Evolutionary conservation across 2,113 vertebrate species (phyloP).

Genomic region (Deroptyus accipitrinus): DNA sequence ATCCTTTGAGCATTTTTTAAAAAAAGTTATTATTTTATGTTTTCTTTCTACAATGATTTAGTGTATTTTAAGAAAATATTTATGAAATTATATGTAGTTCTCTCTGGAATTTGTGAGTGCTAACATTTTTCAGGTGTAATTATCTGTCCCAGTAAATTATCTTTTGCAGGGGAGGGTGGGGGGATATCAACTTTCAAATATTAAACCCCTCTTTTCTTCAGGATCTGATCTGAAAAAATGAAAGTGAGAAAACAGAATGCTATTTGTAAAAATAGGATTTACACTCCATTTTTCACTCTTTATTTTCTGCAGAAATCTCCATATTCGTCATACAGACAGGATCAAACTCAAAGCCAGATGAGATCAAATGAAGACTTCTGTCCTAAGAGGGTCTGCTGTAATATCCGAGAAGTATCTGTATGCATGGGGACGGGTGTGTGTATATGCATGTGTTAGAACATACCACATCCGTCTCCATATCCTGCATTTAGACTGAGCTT

Average conservation of each 20-base stretch:
- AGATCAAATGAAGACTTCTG: not conserved
- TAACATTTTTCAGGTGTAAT: not conserved
- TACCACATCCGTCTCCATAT: not conserved
- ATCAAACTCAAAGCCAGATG: not conserved
- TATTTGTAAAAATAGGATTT: not conserved
- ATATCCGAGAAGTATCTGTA: not conserved
- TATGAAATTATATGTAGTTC: not conserved
- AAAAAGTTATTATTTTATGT: not conserved
- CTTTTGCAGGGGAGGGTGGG: rapidly evolving
- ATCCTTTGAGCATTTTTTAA: not conserved
- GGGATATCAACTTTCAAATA: not conserved
- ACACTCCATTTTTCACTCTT: not conserved
- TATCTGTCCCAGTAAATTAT: not conserved
- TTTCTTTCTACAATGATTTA: not conserved
- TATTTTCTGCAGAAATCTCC: not conserved
- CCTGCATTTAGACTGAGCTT: not conserved
- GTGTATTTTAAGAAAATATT: not conserved
- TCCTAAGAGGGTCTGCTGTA: not conserved
- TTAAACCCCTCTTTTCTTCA: not conserved
- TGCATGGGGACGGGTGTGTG: rapidly evolving
- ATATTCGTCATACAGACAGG: not conserved
- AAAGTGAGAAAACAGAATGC: not conserved
- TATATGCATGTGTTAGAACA: not conserved
- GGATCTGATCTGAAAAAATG: not conserved
- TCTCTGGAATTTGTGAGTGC: not conserved